Evolutionary conservation across 1,140 invertebrate species (phyloP).

Genomic region (Zaprionus tsacasi): DNA sequence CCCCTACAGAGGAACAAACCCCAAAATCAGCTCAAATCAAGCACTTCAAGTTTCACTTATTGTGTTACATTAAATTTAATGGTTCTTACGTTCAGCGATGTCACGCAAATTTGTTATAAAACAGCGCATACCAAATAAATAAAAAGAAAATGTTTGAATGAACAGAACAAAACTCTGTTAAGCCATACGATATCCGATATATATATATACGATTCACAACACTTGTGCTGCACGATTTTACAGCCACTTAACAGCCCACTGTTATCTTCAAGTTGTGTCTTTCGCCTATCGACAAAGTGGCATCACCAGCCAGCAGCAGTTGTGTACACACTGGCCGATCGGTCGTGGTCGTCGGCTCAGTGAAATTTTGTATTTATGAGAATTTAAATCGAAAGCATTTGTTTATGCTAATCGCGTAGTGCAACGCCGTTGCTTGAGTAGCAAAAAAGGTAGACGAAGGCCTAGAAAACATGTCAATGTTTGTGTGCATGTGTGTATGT

Average conservation of each 20-base stretch:
- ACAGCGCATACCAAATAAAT: neutral
- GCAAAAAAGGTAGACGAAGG: slow-evolving; percentile 41
- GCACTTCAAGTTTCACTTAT: neutral
- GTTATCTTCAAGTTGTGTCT: neutral
- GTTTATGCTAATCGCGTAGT: slow-evolving; percentile 48
- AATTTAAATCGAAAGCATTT: slow-evolving; percentile 49
- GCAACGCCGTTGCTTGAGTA: slow-evolving; percentile 39
- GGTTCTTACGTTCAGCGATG: neutral
- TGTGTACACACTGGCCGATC: slow-evolving; percentile 47
- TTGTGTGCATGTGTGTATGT: slow-evolving; percentile 13
- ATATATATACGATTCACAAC: neutral
- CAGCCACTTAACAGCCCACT: neutral
- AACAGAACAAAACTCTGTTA: neutral
- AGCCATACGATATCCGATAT: neutral
- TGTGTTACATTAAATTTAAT: neutral
- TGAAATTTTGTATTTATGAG: slow-evolving; percentile 39
- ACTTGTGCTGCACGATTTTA: neutral
- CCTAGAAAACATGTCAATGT: slow-evolving; percentile 10
- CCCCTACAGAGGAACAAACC: neutral
- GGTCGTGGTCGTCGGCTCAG: slow-evolving; percentile 37
- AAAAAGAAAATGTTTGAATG: neutral
- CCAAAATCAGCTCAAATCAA: neutral
- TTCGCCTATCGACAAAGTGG: neutral
- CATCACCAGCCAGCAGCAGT: slow-evolving; percentile 11
- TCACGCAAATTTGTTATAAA: neutral